These are phyloP conservation scores for Sisyra terminalis DNA, from an alignment of 2,888 invertebrate genomes.

Conservation along the genomic window DNA sequence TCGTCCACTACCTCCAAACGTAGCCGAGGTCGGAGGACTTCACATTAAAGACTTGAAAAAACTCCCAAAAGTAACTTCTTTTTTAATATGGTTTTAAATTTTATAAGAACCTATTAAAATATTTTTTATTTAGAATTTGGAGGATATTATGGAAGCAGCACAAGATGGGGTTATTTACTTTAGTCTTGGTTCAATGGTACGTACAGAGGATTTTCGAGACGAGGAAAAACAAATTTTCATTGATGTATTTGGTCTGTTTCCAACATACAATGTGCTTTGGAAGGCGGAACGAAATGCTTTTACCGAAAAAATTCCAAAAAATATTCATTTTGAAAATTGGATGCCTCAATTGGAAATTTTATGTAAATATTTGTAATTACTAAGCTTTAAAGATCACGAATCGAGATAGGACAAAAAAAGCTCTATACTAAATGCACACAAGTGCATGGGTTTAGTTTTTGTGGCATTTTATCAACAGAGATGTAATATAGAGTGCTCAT, in stretches of 20 bases:
- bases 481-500: too few relatives aligned
- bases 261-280: slow-evolving; percentile 32
- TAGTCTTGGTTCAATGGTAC: slow-evolving; percentile 40
- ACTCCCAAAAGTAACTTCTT: too few relatives aligned
- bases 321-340: slow-evolving; percentile 33
- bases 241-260: slow-evolving; percentile 30
- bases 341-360: slow-evolving; percentile 36
- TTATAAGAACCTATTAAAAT: too few relatives aligned
- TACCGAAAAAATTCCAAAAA: slow-evolving; percentile 30
- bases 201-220: slow-evolving; percentile 34
- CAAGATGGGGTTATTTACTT: slow-evolving; percentile 32
- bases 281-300: slow-evolving; percentile 33
- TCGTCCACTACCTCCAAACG: slow-evolving; percentile 32
- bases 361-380: slow-evolving; percentile 24
- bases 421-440: too few relatives aligned
- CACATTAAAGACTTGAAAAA: slow-evolving; percentile 20
- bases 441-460: too few relatives aligned
- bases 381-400: background rate
- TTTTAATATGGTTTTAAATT: too few relatives aligned
- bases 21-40: slow-evolving; percentile 38
- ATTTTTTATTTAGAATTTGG: slow-evolving; percentile 16
- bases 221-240: slow-evolving; percentile 31
- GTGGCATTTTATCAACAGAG: too few relatives aligned
- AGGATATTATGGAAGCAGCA: slow-evolving; percentile 15
- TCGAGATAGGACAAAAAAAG: background rate